Evolutionary conservation across 2,888 invertebrate species (phyloP).

Genomic region (Drosophila borborema): DNA sequence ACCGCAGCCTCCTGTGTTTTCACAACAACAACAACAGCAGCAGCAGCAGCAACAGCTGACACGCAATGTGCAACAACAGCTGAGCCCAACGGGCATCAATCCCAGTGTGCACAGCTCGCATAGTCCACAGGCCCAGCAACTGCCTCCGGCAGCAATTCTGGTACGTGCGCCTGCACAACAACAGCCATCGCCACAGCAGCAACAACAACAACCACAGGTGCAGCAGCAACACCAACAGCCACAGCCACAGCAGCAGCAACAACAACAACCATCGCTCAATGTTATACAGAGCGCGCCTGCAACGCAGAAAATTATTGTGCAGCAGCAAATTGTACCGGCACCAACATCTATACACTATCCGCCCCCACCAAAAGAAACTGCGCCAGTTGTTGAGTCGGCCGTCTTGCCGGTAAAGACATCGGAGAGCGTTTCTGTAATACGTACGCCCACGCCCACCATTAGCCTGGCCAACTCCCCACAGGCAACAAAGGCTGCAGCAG

Average conservation of each 20-base stretch:
- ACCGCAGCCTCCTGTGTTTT: slow-evolving; percentile 46
- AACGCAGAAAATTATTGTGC: slow-evolving; percentile 71
- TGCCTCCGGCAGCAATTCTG: slow-evolving; percentile 4
- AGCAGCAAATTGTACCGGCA: slow-evolving; percentile 73
- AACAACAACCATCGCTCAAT: slow-evolving; percentile 60
- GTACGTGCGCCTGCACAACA: slow-evolving; percentile 27
- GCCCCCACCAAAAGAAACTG: slow-evolving; percentile 32
- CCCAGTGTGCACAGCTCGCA: slow-evolving; percentile 20
- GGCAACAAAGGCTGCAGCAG: slow-evolving; percentile 28
- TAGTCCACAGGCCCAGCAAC: slow-evolving; percentile 42
- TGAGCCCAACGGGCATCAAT: slow-evolving; percentile 47
- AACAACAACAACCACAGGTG: not conserved
- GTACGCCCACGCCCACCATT: slow-evolving; percentile 64
- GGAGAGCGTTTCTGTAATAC: slow-evolving; percentile 71
- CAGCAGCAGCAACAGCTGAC: slow-evolving; percentile 27
- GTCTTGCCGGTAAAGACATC: slow-evolving; percentile 61
- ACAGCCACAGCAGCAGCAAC: not conserved
- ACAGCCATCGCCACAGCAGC: not conserved
- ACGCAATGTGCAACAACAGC: slow-evolving; percentile 55
- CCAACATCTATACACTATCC: slow-evolving; percentile 57
- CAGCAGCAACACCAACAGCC: slow-evolving; percentile 22
- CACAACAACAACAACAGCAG: slow-evolving; percentile 48
- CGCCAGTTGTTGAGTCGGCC: slow-evolving; percentile 1
- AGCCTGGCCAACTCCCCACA: slow-evolving; percentile 48
- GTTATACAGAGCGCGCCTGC: slow-evolving; percentile 81